These are phyloP conservation scores for Thinocorus orbignyianus DNA, from an alignment of 2,113 vertebrate genomes.

Conservation along the genomic window DNA sequence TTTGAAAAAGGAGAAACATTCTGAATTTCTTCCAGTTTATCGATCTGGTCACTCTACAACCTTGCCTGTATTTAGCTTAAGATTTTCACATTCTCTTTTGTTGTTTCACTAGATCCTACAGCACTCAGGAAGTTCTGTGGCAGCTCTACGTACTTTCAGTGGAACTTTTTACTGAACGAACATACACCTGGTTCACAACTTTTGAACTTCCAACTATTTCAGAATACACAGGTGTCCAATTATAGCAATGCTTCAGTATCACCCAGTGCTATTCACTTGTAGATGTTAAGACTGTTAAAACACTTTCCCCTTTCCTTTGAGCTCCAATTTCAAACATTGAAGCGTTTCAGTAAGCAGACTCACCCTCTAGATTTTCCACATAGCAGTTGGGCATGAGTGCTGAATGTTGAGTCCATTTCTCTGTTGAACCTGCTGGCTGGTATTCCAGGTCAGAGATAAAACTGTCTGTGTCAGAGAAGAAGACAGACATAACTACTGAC, in stretches of 20 bases:
- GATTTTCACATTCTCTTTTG: background rate
- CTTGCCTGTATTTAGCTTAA: background rate
- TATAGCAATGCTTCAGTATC: background rate
- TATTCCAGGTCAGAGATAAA: conserved; percentile 83
- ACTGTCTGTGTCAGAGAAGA: conserved; percentile 84
- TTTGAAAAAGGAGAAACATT: background rate
- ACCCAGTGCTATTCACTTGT: background rate
- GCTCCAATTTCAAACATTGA: conserved; percentile 73
- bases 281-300: conserved; percentile 2
- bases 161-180: background rate
- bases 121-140: conserved; percentile 50
- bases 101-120: background rate
- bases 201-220: background rate
- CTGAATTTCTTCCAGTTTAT: background rate
- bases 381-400: conserved; percentile 79
- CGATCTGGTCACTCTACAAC: background rate
- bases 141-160: background rate
- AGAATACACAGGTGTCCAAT: conserved; percentile 20
- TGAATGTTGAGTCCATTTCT: conserved; percentile 81
- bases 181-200: conserved; percentile 2
- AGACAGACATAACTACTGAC: conserved; percentile 81
- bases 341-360: conserved; percentile 74
- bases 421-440: conserved; percentile 81
- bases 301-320: conserved; percentile 6
- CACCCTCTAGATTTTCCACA: conserved; percentile 84